phyloP scores from a whole-genome alignment of 53 echinoderm and acorn worm genomes.

The Antedon mediterranea region DNA sequence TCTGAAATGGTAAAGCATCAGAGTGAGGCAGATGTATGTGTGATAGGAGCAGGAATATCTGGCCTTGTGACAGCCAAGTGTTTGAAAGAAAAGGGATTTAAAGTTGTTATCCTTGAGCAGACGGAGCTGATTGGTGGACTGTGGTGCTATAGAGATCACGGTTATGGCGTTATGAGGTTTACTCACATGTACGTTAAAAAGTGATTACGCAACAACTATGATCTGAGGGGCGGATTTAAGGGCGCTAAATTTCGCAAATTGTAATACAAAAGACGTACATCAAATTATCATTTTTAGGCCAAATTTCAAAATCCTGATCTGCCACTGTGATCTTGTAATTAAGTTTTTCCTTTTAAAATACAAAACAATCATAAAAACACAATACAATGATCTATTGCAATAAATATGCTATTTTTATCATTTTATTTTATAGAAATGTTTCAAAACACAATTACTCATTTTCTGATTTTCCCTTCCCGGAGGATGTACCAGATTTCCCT shows the following conservation, averaged over 20 bases:
- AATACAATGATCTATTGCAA: not conserved
- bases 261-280: no score
- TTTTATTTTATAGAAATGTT: slow-evolving; percentile 49
- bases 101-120: slow-evolving; percentile 54
- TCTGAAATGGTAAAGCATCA: slow-evolving; percentile 4
- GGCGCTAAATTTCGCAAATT: no score
- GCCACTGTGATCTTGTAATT: no score
- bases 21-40: slow-evolving; percentile 49
- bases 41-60: slow-evolving; percentile 88
- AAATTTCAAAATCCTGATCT: no score
- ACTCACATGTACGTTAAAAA: slow-evolving; percentile 70
- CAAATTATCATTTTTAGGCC: no score
- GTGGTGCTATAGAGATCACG: slow-evolving; percentile 65
- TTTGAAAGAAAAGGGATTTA: slow-evolving; percentile 48
- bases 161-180: slow-evolving; percentile 88
- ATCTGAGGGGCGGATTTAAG: no score
- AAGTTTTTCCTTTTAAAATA: no score
- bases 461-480: slow-evolving; percentile 78
- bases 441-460: slow-evolving; percentile 94
- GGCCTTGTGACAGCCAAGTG: slow-evolving; percentile 85
- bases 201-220: no score
- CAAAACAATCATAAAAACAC: no score
- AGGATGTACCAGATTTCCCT: slow-evolving; percentile 61
- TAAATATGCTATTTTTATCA: no score
- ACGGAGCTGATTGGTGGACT: slow-evolving; percentile 63